Conservation (phyloP, 2,113 vertebrate genomes). For the Rostratula benghalensis region DNA sequence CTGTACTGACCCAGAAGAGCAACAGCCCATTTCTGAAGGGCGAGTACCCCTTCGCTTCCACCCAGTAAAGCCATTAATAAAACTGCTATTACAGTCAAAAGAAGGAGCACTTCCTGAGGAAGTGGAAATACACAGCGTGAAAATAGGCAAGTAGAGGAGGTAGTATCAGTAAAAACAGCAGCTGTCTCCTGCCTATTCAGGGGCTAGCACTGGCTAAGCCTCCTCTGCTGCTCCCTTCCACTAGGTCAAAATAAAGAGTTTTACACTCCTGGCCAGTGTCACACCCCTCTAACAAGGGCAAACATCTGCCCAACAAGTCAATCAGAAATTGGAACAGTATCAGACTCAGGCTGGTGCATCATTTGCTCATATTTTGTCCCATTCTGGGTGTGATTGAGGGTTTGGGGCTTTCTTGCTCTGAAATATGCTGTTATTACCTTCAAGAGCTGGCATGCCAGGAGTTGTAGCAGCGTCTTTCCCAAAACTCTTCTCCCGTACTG, state of each 20-base stretch:
- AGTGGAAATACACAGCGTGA: not conserved
- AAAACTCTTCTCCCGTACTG: not conserved
- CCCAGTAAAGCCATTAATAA: not conserved
- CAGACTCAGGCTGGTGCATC: not conserved
- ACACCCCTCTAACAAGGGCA: not conserved
- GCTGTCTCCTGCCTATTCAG: not conserved
- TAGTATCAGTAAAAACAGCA: not conserved
- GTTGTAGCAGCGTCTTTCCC: not conserved
- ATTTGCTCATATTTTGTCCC: not conserved
- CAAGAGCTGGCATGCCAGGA: not conserved
- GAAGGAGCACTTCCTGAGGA: not conserved
- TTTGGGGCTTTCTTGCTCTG: not conserved
- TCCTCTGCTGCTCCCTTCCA: not conserved
- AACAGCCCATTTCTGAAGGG: not conserved
- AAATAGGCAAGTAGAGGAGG: not conserved
- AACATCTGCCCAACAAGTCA: not conserved
- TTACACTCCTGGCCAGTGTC: not conserved
- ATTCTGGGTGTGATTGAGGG: not conserved
- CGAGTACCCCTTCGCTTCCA: not conserved
- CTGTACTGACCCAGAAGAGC: not conserved
- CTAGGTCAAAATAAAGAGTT: not conserved
- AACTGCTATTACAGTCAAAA: not conserved
- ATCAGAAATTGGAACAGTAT: not conserved
- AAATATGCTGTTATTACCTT: not conserved
- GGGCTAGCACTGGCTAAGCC: not conserved